Evolutionary conservation across 1,140 invertebrate species (phyloP), one percentile per base, ranked within the genome.

Genomic region (Lepidurus apus): DNA sequence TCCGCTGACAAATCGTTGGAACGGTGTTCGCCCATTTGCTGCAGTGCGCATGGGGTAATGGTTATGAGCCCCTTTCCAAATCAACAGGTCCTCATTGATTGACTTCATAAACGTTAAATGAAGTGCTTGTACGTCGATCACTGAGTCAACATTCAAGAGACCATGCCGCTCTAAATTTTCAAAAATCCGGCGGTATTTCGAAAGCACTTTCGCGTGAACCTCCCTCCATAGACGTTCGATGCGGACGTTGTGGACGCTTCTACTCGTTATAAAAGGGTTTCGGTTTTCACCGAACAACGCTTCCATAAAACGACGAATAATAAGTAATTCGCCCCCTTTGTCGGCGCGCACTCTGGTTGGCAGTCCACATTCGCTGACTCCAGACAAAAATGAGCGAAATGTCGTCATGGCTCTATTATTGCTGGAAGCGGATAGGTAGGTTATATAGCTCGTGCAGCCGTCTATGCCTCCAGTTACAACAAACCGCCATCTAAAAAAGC

Each of bases 161-260:
- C 45, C 45, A 10, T 10, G 17, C 10, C 45, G 45, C 45, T 47
- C 45, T 10, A 47, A 47, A 47, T 47, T 17, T 47, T 47, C 45
- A 47, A 47, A 47, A 10, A 47, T 47, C 9, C 9, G 9, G 2
- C 45, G 45, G 17, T 47, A 47, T 47, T 47, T 47, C 45, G 45
- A 6, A 11, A 47, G 17, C 45, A 11, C 45, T 47, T 47, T 47
- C 10, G 43, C 9, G 43, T 42, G 74, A 42, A 75, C 26, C 8
- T 75, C 74, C 17, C 21, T 43, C 74, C 74, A 75, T 6, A 75
- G 26, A 24, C 74, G 74, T 42, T 74, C 74, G 21, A 74, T 74
- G 10, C 74, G 74, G 21, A 42, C 34, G 34, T 75, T 75, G 34
- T 75, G 74, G 74, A 75, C 74, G 13, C 34, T 42, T 75, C 74